Evolutionary conservation across 2,888 invertebrate species (phyloP).

Genomic region (Ischnura elegans): DNA sequence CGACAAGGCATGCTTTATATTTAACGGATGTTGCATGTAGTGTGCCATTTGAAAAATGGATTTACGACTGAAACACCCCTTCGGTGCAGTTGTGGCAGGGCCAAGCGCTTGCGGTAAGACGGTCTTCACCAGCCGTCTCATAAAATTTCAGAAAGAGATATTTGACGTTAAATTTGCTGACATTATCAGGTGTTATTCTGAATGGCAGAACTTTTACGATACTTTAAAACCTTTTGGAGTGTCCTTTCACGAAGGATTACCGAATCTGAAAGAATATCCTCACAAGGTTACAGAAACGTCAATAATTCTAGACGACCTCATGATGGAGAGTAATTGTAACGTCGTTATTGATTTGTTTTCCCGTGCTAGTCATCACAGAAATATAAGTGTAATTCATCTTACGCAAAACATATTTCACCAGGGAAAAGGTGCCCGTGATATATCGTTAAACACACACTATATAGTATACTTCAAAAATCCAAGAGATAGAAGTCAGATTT

Average conservation of each 20-base stretch:
- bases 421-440: conserved; percentile 72
- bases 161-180: not conserved
- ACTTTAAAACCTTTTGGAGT: not conserved
- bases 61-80: conserved; percentile 42
- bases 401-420: conserved; percentile 72
- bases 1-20: not conserved
- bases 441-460: conserved; percentile 72
- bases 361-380: conserved; percentile 36
- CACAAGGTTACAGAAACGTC: not conserved
- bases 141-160: not conserved
- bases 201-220: not conserved
- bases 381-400: conserved; percentile 70
- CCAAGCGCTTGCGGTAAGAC: conserved; percentile 45
- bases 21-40: not conserved
- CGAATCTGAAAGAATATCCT: not conserved
- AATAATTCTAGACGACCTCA: conserved; percentile 45
- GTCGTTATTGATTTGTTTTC: conserved; percentile 57
- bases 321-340: not conserved
- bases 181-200: not conserved
- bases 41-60: not conserved
- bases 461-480: conserved; percentile 68
- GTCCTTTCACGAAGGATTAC: not conserved
- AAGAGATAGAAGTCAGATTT: not conserved
- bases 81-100: conserved; percentile 35
- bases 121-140: not conserved